Percentiles rank a stretch among this genome's conserved stretches.
These are phyloP conservation scores for Crotophaga sulcirostris DNA, from an alignment of 2,113 vertebrate genomes.

Conservation along the genomic window DNA sequence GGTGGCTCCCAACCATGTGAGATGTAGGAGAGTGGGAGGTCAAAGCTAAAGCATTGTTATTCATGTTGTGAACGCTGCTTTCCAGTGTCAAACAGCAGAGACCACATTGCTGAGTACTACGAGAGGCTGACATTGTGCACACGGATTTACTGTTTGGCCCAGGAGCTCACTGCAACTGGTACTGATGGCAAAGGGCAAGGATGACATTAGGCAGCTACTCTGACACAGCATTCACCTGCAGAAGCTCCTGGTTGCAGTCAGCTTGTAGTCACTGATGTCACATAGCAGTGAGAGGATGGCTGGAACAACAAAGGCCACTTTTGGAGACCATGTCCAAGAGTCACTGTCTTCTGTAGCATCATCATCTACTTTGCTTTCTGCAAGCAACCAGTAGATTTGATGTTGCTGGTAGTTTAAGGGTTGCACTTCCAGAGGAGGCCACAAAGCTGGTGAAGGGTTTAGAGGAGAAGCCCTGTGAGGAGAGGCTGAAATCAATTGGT, in stretches of 20 bases:
- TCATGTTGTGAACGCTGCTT: not conserved
- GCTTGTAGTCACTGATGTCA: not conserved
- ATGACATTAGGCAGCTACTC: not conserved
- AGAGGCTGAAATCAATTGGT: too few relatives aligned
- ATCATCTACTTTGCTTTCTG: not conserved
- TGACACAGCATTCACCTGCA: not conserved
- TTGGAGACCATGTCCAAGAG: not conserved
- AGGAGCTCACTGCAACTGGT: not conserved
- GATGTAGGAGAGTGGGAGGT: not conserved
- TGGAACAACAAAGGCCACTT: not conserved
- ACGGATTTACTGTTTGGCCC: not conserved
- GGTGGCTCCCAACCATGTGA: not conserved
- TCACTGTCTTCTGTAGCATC: not conserved
- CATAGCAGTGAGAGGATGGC: not conserved
- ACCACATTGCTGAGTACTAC: fast-evolving
- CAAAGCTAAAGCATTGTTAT: not conserved
- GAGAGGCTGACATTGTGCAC: fast-evolving
- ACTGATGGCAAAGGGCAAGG: not conserved
- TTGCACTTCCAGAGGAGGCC: not conserved
- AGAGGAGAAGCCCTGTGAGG: too few relatives aligned
- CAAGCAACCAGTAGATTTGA: not conserved
- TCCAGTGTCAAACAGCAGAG: not conserved
- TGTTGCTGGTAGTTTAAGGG: not conserved
- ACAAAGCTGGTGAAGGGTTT: too few relatives aligned
- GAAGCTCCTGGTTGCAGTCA: not conserved